These are phyloP conservation scores for Pluvianellus socialis DNA, from an alignment of 2,113 vertebrate species.

Conservation along the genomic window DNA sequence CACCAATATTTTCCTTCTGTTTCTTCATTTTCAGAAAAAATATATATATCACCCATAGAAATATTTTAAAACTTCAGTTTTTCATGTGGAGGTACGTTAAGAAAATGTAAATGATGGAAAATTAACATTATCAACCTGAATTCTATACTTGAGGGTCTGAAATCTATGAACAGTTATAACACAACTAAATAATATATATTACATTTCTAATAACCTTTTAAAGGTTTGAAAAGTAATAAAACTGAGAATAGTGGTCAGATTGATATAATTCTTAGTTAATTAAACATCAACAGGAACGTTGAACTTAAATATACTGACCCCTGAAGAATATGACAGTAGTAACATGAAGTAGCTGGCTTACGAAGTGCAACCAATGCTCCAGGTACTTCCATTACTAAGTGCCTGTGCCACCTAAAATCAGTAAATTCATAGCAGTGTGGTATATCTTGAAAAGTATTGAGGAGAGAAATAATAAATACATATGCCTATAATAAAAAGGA, in stretches of 20 bases:
- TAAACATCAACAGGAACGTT: conserved; percentile 39
- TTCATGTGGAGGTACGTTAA: conserved; percentile 33
- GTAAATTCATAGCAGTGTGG: neutral
- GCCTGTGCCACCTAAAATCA: neutral
- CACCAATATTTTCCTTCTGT: neutral
- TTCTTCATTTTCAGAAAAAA: neutral
- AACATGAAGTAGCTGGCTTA: conserved; percentile 10
- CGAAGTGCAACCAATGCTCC: neutral
- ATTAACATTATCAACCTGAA: conserved; percentile 74
- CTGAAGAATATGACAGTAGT: conserved; percentile 8
- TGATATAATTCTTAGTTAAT: conserved; percentile 63
- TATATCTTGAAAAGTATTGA: neutral
- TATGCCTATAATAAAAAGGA: neutral
- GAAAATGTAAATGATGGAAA: conserved; percentile 70
- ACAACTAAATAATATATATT: conserved; percentile 34
- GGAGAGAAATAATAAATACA: neutral
- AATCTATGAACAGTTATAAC: conserved; percentile 45
- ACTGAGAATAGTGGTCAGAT: conserved; percentile 60
- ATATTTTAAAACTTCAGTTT: conserved; percentile 63
- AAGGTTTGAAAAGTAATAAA: conserved; percentile 66
- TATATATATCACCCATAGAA: neutral
- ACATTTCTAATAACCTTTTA: conserved; percentile 40
- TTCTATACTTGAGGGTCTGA: conserved; percentile 42
- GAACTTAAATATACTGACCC: neutral
- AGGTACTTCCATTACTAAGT: neutral